Conservation (phyloP, 2,113 vertebrate genomes). For the Serinus canaria region DNA sequence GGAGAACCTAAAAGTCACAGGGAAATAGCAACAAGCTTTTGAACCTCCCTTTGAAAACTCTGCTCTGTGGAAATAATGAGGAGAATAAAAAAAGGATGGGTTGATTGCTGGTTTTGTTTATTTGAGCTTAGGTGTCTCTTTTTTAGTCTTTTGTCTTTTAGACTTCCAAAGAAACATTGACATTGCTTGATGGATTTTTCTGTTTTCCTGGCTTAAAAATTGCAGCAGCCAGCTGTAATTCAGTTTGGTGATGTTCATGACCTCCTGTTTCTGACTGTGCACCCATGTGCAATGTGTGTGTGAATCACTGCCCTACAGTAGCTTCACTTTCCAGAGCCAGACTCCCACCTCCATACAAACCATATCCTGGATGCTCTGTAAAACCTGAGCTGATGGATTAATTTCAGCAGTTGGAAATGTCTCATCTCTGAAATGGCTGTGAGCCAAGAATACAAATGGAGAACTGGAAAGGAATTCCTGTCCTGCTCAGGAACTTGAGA, state of each 20-base stretch:
- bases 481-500: conserved; percentile 1
- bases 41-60: neutral
- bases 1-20: neutral
- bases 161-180: neutral
- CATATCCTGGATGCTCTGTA: neutral
- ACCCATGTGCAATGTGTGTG: neutral
- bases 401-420: conserved; percentile 39
- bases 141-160: neutral
- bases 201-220: neutral
- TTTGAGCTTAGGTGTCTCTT: neutral
- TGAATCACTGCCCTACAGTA: neutral
- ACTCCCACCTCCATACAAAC: neutral
- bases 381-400: neutral
- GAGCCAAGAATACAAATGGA: neutral
- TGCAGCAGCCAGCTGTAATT: neutral
- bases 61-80: neutral
- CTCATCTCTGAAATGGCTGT: neutral
- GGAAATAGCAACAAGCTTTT: neutral
- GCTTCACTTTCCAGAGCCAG: neutral
- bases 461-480: neutral
- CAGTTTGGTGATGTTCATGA: neutral
- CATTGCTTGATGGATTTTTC: neutral
- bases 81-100: neutral
- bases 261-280: neutral
- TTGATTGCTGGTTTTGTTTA: neutral